phyloP scores from a whole-genome alignment of 2,113 vertebrate genomes.

The Podarcis cretensis region DNA sequence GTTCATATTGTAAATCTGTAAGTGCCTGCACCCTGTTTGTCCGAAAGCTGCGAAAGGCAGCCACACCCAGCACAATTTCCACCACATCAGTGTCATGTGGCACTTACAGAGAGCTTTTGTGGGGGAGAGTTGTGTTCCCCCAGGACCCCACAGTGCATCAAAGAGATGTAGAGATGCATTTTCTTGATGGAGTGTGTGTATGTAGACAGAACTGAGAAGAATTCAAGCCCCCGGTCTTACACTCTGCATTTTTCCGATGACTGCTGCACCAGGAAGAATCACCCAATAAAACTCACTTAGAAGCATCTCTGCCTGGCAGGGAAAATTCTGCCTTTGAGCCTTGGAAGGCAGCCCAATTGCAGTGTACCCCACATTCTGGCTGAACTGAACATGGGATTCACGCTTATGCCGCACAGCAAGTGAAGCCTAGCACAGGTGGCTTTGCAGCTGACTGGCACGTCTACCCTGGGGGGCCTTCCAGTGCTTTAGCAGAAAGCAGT shows the following conservation, averaged over 20 bases:
- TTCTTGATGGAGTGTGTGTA: not conserved
- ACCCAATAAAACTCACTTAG: constrained; percentile 38
- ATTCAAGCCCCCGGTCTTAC: constrained; percentile 3
- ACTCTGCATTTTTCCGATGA: constrained; percentile 32
- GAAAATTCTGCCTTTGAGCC: constrained; percentile 29
- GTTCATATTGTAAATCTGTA: not conserved
- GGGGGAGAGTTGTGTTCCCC: not conserved
- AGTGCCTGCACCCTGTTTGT: not conserved
- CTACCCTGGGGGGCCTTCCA: constrained; percentile 9
- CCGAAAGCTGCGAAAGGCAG: not conserved
- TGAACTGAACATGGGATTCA: constrained; percentile 24
- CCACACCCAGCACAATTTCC: not conserved
- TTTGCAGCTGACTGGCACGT: constrained; percentile 12
- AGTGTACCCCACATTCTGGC: constrained; percentile 25
- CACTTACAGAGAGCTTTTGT: not conserved
- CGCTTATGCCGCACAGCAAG: constrained; percentile 4
- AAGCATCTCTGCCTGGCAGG: constrained; percentile 35
- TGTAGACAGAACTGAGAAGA: constrained; percentile 7
- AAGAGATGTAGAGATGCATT: not conserved
- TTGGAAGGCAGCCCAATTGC: constrained; percentile 43
- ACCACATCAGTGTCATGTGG: not conserved
- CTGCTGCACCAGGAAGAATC: constrained; percentile 34
- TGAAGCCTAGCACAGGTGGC: constrained; percentile 19
- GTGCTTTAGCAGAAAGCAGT: not conserved
- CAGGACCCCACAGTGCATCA: not conserved